Conservation (phyloP, 2,797 vertebrate genomes). For the Ctenopoma kingsleyae region DNA sequence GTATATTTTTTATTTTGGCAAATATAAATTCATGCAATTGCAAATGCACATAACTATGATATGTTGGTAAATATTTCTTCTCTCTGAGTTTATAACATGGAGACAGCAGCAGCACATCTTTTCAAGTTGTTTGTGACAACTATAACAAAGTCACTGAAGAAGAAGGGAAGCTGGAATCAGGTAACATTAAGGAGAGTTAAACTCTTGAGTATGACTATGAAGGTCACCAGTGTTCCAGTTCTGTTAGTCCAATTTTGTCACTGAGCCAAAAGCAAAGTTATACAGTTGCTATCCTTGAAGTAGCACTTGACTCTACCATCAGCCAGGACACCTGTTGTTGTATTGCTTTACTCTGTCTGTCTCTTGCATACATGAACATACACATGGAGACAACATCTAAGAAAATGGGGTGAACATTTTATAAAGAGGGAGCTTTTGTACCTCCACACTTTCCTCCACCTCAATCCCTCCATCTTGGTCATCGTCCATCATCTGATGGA, state of each 20-base stretch:
- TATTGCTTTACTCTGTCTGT: constrained; percentile 35
- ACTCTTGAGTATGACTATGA: constrained; percentile 29
- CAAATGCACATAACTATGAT: too few relatives aligned
- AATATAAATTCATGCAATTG: background rate
- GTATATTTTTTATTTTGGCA: background rate
- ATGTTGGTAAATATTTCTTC: background rate
- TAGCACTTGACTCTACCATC: constrained; percentile 55
- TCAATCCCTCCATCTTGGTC: constrained; percentile 87
- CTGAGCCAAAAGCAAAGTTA: constrained; percentile 71
- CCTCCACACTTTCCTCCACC: constrained; percentile 88
- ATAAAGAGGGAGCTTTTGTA: constrained; percentile 44
- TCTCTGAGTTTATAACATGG: background rate
- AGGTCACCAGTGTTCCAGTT: constrained; percentile 58
- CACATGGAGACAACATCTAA: background rate
- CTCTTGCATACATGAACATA: constrained; percentile 23
- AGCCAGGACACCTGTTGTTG: constrained; percentile 70
- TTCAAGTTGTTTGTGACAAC: background rate
- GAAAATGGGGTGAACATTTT: background rate
- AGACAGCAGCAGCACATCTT: background rate
- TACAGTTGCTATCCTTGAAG: constrained; percentile 72
- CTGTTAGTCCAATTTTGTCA: constrained; percentile 66
- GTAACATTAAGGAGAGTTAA: constrained; percentile 10
- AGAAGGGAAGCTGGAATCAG: background rate
- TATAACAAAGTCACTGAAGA: background rate
- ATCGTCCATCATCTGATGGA: constrained; percentile 90